These are phyloP conservation scores for Temnothorax curvispinosus DNA, from an alignment of 1,140 invertebrate genomes.

Conservation along the genomic window DNA sequence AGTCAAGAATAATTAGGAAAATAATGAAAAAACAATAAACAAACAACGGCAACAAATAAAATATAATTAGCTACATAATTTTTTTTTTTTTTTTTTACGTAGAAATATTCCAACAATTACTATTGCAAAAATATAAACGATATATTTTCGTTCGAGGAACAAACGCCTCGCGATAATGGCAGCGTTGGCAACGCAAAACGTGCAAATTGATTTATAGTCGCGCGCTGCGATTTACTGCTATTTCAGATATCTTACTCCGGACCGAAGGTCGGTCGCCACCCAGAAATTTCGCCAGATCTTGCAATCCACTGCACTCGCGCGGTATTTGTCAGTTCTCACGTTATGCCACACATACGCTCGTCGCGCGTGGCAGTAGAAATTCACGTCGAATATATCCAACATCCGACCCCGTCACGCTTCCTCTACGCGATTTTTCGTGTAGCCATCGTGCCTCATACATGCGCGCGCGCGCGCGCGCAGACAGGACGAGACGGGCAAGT, in stretches of 20 bases:
- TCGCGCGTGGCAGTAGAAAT: constrained; percentile 34
- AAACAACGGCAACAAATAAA: background rate
- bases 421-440: constrained; percentile 18
- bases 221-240: constrained; percentile 19
- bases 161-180: constrained; percentile 28
- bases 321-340: constrained; percentile 48
- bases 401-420: constrained; percentile 24
- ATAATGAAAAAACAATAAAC: background rate
- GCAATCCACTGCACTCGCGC: constrained; percentile 16
- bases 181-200: background rate
- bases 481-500: background rate
- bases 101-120: background rate
- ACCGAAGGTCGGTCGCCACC: background rate
- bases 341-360: constrained; percentile 28
- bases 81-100: background rate
- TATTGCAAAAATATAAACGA: background rate
- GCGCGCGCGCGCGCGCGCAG: constrained; percentile 16
- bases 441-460: constrained; percentile 5
- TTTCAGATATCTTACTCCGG: constrained; percentile 37
- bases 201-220: constrained; percentile 43
- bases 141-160: background rate
- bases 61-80: background rate
- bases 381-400: constrained; percentile 37
- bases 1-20: background rate
- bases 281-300: constrained; percentile 30